phyloP scores from a whole-genome alignment of 2,113 vertebrate species.

The Tetrax tetrax region DNA sequence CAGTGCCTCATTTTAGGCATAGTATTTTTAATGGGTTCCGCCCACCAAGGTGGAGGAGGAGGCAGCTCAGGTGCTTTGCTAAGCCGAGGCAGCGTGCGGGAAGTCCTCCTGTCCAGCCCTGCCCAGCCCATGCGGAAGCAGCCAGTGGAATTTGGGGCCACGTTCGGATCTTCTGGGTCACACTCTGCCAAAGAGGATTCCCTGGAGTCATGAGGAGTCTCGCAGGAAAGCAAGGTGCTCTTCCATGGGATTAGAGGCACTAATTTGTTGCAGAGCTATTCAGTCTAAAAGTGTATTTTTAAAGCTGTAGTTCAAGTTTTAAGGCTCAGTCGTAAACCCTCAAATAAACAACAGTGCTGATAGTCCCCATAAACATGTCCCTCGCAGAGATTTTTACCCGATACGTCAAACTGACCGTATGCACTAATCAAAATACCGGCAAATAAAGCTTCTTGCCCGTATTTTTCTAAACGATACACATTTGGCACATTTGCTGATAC shows the following conservation, averaged over 20 bases:
- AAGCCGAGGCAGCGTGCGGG: not conserved
- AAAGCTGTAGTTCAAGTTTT: not conserved
- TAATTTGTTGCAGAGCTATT: not conserved
- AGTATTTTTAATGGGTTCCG: not conserved
- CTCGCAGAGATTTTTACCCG: not conserved
- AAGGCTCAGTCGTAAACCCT: not conserved
- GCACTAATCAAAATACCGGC: not conserved
- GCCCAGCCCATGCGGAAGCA: not conserved
- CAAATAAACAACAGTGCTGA: not conserved
- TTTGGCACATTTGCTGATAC: not conserved
- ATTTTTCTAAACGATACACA: not conserved
- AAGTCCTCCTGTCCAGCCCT: not conserved
- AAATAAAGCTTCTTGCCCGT: not conserved
- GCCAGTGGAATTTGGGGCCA: not conserved
- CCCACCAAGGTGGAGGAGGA: not conserved
- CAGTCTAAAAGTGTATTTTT: not conserved
- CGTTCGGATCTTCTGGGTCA: not conserved
- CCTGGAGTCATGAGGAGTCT: not conserved
- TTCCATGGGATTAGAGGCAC: not conserved
- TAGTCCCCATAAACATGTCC: not conserved
- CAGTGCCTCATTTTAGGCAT: accelerated
- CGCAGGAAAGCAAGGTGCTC: not conserved
- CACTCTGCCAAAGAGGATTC: not conserved
- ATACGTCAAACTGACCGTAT: not conserved
- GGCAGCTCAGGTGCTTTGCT: not conserved